Percentiles rank a stretch among this genome's conserved stretches.
Conservation (phyloP, 30 jellyfish, hydroid and myxozoan species). For the Aurelia coerulea region DNA sequence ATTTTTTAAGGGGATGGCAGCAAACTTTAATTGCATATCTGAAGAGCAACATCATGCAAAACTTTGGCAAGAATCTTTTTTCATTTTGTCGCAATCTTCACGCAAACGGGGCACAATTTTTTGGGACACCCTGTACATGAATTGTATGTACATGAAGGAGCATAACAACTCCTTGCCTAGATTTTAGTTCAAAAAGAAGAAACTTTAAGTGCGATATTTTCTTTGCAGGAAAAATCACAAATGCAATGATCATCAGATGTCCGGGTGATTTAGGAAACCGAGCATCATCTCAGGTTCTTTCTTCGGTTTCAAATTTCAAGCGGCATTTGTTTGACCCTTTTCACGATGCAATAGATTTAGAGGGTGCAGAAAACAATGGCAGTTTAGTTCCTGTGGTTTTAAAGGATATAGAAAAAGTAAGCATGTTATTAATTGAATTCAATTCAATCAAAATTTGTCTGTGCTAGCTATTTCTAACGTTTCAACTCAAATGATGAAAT, state of each 20-base stretch:
- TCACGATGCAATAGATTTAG: conserved; percentile 11
- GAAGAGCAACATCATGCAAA: no score
- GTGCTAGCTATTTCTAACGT: background rate
- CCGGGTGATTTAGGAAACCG: conserved; percentile 38
- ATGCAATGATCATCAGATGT: conserved; percentile 41
- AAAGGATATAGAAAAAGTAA: conserved; percentile 64
- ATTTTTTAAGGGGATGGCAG: no score
- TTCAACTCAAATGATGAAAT: background rate
- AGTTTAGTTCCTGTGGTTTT: conserved; percentile 47
- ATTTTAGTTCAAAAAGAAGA: no score
- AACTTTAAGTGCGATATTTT: background rate
- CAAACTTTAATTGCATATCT: no score
- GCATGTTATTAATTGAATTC: background rate
- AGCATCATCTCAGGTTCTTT: background rate
- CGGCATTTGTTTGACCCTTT: conserved; percentile 56
- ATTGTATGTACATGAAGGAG: no score
- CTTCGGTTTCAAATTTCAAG: conserved; percentile 60
- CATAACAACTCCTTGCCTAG: no score
- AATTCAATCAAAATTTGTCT: background rate
- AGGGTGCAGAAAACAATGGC: conserved; percentile 6
- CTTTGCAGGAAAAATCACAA: conserved; percentile 68
- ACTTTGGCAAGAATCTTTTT: no score
- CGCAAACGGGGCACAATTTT: no score
- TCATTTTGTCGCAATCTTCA: no score
- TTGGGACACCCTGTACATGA: no score